Evolutionary conservation across 1,140 invertebrate species (phyloP).

Genomic region (Asobara japonica): DNA sequence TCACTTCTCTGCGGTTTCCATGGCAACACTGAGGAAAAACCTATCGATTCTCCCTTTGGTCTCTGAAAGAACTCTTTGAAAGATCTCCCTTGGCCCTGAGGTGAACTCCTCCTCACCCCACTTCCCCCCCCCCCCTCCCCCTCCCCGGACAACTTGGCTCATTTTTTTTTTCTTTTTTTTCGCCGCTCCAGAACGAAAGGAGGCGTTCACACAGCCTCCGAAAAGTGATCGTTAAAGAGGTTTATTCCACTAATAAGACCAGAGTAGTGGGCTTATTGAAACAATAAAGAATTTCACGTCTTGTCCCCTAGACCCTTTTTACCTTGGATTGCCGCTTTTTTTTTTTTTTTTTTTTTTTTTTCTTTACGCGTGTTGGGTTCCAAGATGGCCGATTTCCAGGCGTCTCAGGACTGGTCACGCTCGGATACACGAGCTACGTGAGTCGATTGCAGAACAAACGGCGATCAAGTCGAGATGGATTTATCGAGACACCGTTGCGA

Average conservation of each 20-base stretch:
- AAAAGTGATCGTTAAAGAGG: constrained; percentile 61
- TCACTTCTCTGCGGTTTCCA: constrained; percentile 62
- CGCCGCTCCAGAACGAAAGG: constrained; percentile 14
- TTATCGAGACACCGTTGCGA: too few relatives aligned
- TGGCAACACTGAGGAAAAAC: constrained; percentile 66
- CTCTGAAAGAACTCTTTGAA: constrained; percentile 61
- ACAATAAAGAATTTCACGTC: constrained; percentile 65
- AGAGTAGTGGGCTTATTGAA: constrained; percentile 66
- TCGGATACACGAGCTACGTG: constrained; percentile 53
- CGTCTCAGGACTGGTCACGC: constrained; percentile 42
- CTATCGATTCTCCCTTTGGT: constrained; percentile 67
- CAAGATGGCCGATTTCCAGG: constrained; percentile 44
- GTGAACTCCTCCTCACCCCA: constrained; percentile 1
- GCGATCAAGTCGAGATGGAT: constrained; percentile 57
- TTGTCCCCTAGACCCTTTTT: neutral
- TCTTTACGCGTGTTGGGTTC: constrained; percentile 10
- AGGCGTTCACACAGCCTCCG: constrained; percentile 42
- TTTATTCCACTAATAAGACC: constrained; percentile 68
- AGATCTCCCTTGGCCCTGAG: constrained; percentile 43
- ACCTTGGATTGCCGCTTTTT: neutral
- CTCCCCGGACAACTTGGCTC: constrained; percentile 7
- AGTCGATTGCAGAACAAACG: constrained; percentile 44
- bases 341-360: neutral
- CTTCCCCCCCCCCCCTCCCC: constrained; percentile 24
- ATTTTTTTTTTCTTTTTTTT: constrained; percentile 5